A percentile compares a stretch with the other conserved stretches of the same genome.
These are phyloP conservation scores for Dysdera silvatica DNA, from an alignment of 1,140 invertebrate species.

Conservation along the genomic window DNA sequence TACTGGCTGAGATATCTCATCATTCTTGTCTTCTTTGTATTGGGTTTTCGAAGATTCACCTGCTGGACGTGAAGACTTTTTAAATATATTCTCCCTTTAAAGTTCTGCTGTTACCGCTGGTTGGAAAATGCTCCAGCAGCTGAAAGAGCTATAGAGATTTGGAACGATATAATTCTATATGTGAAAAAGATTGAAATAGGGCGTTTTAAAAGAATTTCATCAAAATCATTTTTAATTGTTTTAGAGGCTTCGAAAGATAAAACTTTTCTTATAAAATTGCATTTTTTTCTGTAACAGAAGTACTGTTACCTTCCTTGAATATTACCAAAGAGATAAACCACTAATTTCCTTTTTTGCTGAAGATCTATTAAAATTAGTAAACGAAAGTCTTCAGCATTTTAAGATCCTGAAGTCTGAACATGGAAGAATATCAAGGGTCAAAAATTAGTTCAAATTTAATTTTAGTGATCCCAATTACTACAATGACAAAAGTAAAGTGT, in stretches of 20 bases:
- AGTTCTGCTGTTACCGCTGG: slow-evolving; percentile 16
- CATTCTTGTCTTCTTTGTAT: not conserved
- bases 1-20: not conserved
- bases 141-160: slow-evolving; percentile 2
- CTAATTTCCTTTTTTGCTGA: not conserved
- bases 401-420: not conserved
- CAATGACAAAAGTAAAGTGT: not conserved
- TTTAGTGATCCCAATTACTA: not conserved
- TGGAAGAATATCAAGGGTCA: not conserved
- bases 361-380: not conserved
- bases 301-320: not conserved
- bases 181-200: slow-evolving; percentile 1
- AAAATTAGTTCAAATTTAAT: not conserved
- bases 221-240: not conserved
- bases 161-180: not conserved
- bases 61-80: slow-evolving; percentile 15
- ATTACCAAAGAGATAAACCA: not conserved
- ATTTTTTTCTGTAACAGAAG: not conserved
- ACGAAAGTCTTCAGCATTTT: not conserved
- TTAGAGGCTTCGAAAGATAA: not conserved
- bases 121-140: slow-evolving; percentile 15
- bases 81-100: slow-evolving; percentile 1
- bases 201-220: not conserved
- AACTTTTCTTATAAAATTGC: not conserved
- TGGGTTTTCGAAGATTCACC: slow-evolving; percentile 12